Conservation (phyloP, 2,888 invertebrate genomes). For the Heliconius cydno region DNA sequence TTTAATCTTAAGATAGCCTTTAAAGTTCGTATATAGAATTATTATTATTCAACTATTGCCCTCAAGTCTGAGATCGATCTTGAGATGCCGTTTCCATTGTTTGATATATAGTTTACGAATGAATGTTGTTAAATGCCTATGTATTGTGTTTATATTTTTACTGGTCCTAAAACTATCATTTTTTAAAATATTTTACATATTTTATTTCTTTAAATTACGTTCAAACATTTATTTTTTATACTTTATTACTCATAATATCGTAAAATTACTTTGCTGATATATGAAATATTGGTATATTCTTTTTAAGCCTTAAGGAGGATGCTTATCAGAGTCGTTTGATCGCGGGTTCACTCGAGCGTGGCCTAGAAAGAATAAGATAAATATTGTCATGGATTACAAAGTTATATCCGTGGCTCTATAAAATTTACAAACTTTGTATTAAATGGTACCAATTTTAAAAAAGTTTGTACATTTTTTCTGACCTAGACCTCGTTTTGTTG, state of each 20-base stretch:
- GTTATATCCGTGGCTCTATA: constrained; percentile 13
- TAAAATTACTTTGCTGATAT: constrained; percentile 47
- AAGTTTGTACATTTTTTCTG: not conserved
- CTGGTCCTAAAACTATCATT: not conserved
- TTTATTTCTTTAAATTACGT: not conserved
- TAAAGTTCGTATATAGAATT: too few species aligned
- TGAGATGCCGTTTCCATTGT: too few species aligned
- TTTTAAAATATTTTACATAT: not conserved
- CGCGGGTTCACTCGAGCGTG: constrained; percentile 25
- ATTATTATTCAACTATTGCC: too few species aligned
- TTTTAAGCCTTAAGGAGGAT: too few species aligned
- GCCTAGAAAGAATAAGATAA: constrained; percentile 30
- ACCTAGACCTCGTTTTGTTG: not conserved
- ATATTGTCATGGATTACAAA: constrained; percentile 27
- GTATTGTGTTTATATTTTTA: too few species aligned
- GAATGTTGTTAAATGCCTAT: too few species aligned
- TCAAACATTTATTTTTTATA: not conserved
- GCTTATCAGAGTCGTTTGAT: constrained; percentile 31
- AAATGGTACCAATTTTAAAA: not conserved
- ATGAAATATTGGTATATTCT: constrained; percentile 9
- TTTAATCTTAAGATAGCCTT: too few species aligned
- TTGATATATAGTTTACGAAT: too few species aligned
- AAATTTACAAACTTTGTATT: constrained; percentile 12
- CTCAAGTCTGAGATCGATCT: too few species aligned
- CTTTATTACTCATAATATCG: constrained; percentile 31